Percentiles rank a stretch among this genome's conserved stretches.
These are phyloP conservation scores for Microcebus griseorufus DNA, from an alignment of 2,113 vertebrate genomes.

Conservation along the genomic window DNA sequence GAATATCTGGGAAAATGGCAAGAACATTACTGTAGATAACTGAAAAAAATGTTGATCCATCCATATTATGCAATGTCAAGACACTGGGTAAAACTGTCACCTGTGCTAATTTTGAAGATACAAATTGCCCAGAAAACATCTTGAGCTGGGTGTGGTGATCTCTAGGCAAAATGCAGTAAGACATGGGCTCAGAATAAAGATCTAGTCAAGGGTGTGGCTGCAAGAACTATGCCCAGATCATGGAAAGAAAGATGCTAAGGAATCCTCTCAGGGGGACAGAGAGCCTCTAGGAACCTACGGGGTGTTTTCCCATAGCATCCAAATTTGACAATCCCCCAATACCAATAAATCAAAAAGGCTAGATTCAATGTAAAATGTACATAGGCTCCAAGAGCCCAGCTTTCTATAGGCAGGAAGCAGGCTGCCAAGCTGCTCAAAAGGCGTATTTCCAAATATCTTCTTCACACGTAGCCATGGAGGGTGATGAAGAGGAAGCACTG, in stretches of 20 bases:
- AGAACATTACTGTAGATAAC: not conserved
- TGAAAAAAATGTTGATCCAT: not conserved
- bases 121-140: not conserved
- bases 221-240: not conserved
- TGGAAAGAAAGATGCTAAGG: not conserved
- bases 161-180: not conserved
- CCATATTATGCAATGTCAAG: not conserved
- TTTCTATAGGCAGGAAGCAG: not conserved
- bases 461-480: fast-evolving
- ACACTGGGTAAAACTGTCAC: not conserved
- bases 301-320: fast-evolving
- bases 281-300: not conserved
- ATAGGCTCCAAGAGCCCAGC: not conserved
- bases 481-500: fast-evolving
- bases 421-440: not conserved
- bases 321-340: not conserved
- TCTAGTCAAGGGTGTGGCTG: not conserved
- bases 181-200: not conserved
- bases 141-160: not conserved
- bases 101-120: not conserved
- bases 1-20: not conserved
- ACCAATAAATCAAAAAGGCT: too few relatives aligned
- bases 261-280: not conserved
- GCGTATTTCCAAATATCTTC: not conserved
- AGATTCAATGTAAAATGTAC: not conserved